phyloP scores from a whole-genome alignment of 2,113 vertebrate species.

The Eulemur macaco region DNA sequence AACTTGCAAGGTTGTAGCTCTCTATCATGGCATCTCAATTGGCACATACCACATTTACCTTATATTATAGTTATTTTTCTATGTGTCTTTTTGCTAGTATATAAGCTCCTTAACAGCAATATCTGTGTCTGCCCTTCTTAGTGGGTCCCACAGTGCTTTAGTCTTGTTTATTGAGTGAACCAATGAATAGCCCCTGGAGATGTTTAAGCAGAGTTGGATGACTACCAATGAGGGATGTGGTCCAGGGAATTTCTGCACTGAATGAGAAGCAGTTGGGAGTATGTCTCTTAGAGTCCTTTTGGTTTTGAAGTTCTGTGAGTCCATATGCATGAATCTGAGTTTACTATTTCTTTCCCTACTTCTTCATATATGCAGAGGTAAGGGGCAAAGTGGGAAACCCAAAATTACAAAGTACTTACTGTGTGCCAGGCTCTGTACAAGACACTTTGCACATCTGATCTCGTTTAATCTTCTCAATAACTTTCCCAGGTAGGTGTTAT shows the following conservation, averaged over 20 bases:
- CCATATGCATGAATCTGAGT: not conserved
- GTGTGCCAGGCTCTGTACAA: not conserved
- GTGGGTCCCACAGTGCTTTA: constrained; percentile 54
- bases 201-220: constrained; percentile 61
- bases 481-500: not conserved
- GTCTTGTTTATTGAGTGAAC: constrained; percentile 62
- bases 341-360: not conserved
- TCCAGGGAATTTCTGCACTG: constrained; percentile 43
- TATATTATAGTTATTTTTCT: not conserved
- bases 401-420: not conserved
- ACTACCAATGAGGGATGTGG: constrained; percentile 45
- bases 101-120: constrained; percentile 11
- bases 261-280: constrained; percentile 9
- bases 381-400: not conserved
- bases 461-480: not conserved
- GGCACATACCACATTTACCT: not conserved
- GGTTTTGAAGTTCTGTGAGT: constrained; percentile 22
- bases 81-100: not conserved
- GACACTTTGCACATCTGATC: not conserved
- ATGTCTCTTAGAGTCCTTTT: not conserved
- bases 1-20: not conserved
- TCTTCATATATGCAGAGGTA: not conserved
- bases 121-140: constrained; percentile 41
- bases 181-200: constrained; percentile 57
- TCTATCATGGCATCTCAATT: not conserved